Conservation (phyloP, 2,113 vertebrate species). For the Cyprinodon tularosa region DNA sequence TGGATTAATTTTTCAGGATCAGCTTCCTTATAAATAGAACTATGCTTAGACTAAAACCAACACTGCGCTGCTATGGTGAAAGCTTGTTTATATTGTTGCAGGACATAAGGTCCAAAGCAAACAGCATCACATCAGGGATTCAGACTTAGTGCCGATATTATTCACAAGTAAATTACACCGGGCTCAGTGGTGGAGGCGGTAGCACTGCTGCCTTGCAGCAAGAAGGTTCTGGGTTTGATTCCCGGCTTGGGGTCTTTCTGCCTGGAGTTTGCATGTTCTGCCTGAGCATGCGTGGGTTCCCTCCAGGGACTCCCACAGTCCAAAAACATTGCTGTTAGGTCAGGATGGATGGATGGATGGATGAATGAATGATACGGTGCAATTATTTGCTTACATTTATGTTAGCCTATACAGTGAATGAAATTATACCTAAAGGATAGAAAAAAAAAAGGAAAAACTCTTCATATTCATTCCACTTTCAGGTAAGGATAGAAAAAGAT, state of each 20-base stretch:
- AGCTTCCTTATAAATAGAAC: slow-evolving; percentile 57
- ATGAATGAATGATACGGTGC: neutral
- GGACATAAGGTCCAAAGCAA: slow-evolving; percentile 30
- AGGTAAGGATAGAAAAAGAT: neutral
- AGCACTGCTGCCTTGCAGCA: too few species aligned
- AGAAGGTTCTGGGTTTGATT: too few species aligned
- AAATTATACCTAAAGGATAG: neutral
- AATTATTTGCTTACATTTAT: neutral
- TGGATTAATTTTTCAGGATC: slow-evolving; percentile 39
- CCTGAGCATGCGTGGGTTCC: too few species aligned
- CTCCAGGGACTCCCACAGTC: too few species aligned
- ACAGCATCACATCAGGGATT: slow-evolving; percentile 22
- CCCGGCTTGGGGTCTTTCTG: too few species aligned
- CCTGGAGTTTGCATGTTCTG: too few species aligned
- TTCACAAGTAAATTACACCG: neutral
- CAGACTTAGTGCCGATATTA: slow-evolving; percentile 18
- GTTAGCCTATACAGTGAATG: neutral
- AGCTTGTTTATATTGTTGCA: slow-evolving; percentile 51
- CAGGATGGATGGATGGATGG: too few species aligned
- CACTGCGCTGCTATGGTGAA: slow-evolving; percentile 59
- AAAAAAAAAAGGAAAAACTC: neutral
- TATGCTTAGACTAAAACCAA: slow-evolving; percentile 54
- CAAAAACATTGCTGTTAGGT: too few species aligned
- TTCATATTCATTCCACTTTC: neutral
- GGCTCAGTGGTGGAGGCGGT: too few species aligned